Base-by-base conservation (phyloP, 2,888 invertebrate species). In the Vesta saturnalis region DNA sequence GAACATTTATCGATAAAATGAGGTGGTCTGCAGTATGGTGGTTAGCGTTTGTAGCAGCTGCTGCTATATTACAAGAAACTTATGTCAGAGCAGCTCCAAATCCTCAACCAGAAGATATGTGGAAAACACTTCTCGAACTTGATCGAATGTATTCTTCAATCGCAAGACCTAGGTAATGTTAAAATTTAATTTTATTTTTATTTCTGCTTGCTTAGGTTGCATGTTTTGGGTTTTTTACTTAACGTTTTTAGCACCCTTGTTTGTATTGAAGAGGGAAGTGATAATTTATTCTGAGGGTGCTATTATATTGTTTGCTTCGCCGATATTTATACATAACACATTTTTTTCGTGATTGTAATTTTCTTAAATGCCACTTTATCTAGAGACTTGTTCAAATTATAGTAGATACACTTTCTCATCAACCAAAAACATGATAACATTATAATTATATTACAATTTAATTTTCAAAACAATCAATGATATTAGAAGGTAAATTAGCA, bases 1-100 rank as follows among this genome's bases (percentile, higher is more conserved):
- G 8, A 19, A 19, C 18, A 52, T 12, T 12, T 52, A 21, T 6
- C 52, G 16, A 19, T 19, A 54, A 15, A 65, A 82, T 82, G 82
- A 80, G 77, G 80, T 81, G 79, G 79, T 75, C 77, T 16, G 72
- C 76, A 56, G 43, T 82, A 35, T 78, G 78, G 75, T 80, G 78
- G 80, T 72, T 81, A 43, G 77, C 78, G 0, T 60, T 80, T 6
- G 70, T 80, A 22, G 76, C 78, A 19, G 75, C 78, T 4, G 72
- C 77, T 19, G 71, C 78, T 30, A 43, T 73, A 19, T 59, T 76
- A 61, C 73, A 76, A 55, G 73, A 64, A 30, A 71, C 66, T 30
- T 69, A 61, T 47, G 66, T 69, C 10, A 52, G 62, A 18, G 76
- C 76, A 6, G 77, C 77, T 0, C 77, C 77, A 1, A 75, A 74